Evolutionary conservation across 2,797 vertebrate genomes (phyloP).

Genomic region (Manis pentadactyla): DNA sequence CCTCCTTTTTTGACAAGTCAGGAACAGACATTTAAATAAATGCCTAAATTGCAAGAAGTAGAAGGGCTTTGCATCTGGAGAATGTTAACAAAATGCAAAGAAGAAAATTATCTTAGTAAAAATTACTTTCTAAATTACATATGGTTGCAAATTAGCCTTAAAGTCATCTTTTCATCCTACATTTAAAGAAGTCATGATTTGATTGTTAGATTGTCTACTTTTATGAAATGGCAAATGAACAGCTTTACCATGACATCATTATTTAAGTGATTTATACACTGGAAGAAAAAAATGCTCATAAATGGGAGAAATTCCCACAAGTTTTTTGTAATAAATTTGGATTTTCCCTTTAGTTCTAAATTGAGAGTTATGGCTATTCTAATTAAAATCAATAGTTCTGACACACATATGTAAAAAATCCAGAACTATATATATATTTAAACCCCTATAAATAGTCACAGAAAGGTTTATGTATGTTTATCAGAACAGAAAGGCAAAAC

Average conservation of each 20-base stretch:
- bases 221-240: neutral
- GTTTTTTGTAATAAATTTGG: neutral
- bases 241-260: neutral
- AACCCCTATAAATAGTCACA: neutral
- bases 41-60: neutral
- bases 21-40: neutral
- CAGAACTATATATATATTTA: neutral
- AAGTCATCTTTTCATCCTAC: neutral
- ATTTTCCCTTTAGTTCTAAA: neutral
- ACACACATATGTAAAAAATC: neutral
- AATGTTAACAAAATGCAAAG: neutral
- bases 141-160: neutral
- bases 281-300: neutral
- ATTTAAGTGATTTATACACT: neutral
- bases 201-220: neutral
- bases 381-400: neutral
- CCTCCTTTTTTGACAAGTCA: neutral
- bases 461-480: neutral
- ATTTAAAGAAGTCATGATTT: neutral
- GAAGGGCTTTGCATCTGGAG: neutral
- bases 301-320: neutral
- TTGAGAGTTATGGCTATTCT: neutral
- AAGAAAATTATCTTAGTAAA: conserved; percentile 27
- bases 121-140: neutral
- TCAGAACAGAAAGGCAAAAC: neutral